phyloP scores from a whole-genome alignment of 2,888 invertebrate species.

The Drosophila fungiperda region DNA sequence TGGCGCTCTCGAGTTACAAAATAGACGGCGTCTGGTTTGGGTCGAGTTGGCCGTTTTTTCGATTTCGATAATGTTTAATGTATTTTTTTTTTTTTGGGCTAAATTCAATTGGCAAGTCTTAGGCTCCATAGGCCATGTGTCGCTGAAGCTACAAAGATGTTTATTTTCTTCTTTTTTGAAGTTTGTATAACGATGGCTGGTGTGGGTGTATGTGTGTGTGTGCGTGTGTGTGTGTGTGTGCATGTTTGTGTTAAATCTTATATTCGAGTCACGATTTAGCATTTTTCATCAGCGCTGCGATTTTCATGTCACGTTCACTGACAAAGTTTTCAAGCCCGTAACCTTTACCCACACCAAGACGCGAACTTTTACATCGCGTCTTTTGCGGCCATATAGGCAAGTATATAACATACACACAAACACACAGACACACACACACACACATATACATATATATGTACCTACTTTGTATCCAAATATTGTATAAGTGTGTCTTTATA shows the following conservation, averaged over 20 bases:
- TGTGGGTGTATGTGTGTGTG: background rate
- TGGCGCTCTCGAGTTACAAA: constrained; percentile 57
- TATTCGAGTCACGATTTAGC: constrained; percentile 83
- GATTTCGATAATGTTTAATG: constrained; percentile 21
- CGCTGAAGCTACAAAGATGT: constrained; percentile 42
- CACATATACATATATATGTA: constrained; percentile 2
- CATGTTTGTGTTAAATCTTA: constrained; percentile 13
- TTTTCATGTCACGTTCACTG: constrained; percentile 83
- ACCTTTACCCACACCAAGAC: constrained; percentile 54
- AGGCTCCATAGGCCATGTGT: constrained; percentile 54
- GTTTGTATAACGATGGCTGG: background rate
- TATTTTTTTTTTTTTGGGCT: constrained; percentile 7
- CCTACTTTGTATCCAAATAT: constrained; percentile 19
- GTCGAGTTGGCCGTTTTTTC: background rate
- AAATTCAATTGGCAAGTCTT: constrained; percentile 55
- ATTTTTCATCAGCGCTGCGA: constrained; percentile 82
- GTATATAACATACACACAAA: constrained; percentile 24
- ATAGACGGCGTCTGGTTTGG: background rate
- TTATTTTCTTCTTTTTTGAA: constrained; percentile 13
- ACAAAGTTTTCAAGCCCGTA: constrained; percentile 72
- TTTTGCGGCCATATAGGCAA: constrained; percentile 53
- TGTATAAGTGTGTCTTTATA: constrained; percentile 23
- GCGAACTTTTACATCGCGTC: constrained; percentile 58
- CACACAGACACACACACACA: constrained; percentile 8
- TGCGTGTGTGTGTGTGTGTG: background rate